Evolutionary conservation across 2,113 vertebrate genomes (phyloP).

Genomic region (Isichthys henryi): DNA sequence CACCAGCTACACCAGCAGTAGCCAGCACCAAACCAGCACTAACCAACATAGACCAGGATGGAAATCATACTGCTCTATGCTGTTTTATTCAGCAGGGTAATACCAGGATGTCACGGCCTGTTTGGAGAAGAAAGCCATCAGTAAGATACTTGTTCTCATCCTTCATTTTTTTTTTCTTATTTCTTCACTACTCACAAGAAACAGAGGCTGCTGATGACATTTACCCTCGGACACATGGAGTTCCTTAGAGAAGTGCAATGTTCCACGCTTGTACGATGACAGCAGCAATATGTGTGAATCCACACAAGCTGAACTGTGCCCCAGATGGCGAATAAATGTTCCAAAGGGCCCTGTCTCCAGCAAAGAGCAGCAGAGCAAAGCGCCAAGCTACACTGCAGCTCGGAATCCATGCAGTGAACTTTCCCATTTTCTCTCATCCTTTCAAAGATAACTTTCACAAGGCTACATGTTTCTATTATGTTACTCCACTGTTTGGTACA

Average conservation of each 20-base stretch:
- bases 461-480: not conserved
- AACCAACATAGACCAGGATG: not conserved
- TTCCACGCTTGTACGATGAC: constrained; percentile 1
- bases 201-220: not conserved
- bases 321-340: constrained; percentile 11
- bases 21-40: not conserved
- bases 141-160: not conserved
- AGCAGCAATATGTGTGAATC: constrained; percentile 5
- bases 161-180: not conserved
- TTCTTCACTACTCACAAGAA: not conserved
- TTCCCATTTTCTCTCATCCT: not conserved
- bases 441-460: not conserved
- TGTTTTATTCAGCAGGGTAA: not conserved
- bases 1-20: not conserved
- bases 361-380: not conserved
- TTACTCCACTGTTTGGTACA: not conserved
- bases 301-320: constrained; percentile 9
- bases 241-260: constrained; percentile 1
- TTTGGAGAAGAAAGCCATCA: not conserved
- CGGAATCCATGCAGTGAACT: not conserved
- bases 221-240: not conserved
- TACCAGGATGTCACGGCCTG: not conserved
- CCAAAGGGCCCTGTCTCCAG: not conserved
- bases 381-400: not conserved
- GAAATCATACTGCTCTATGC: not conserved